Evolutionary conservation across 1,140 invertebrate genomes (phyloP), one percentile per base, ranked within the genome.

Genomic region (Cotesia glomerata): DNA sequence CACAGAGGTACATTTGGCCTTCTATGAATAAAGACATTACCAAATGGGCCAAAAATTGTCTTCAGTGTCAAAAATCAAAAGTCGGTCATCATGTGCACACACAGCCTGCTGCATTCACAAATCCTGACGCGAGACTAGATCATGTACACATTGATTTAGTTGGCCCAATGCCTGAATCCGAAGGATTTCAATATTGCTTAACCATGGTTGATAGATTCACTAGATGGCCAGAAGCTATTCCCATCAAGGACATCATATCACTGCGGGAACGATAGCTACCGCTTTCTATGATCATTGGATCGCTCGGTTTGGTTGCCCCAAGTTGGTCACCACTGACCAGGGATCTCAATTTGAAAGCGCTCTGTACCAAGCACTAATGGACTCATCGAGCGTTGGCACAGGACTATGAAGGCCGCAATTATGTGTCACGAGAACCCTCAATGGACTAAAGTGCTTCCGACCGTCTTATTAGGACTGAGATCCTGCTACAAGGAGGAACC

Each of bases 81-180:
- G 71, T 82, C 5, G 16, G 64, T 5, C 69, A 77, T 4, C 78
- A 82, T 63, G 74, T 65, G 4, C 18, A 34, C 35, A 34, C 14
- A 0, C 5, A 18, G 0, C 70, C 66, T 3, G 14, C 32, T 7
- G 26, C 52, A 1, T 69, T 76, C 56, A n/a, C 8, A 0, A 64
- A 62, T 0, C 74, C 76, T 1, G 51, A 65, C 2, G 18, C 32
- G 1, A 35, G 84, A 0, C 88, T 89, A 66, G 51, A 77, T 2
- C 83, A 88, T 67, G 74, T 90, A 0, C 85, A 90, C 74, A 73
- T 90, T 0, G 89, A 90, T 75, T 78, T 90, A 0, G 78, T 90
- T 13, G 84, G 87, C 0, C 88, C 84, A 0, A 63, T 90, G 4
- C 84, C 86, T 32, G 65, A 67, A 4, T 77, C 78, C 0, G 32